Conservation (phyloP, 2,888 invertebrate genomes). For the Amitus sp. region DNA sequence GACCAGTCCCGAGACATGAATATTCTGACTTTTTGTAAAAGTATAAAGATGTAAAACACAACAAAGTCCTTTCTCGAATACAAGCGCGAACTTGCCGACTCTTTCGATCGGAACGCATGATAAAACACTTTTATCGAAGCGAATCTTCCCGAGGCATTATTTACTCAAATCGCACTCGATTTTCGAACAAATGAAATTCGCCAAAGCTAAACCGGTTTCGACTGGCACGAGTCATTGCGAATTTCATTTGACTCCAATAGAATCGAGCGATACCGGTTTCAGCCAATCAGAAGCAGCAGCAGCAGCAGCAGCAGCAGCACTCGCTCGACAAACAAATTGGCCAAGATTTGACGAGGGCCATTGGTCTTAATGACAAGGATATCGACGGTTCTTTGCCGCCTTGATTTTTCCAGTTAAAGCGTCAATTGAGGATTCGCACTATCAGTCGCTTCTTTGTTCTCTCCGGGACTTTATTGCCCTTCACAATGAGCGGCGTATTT, state of each 20-base stretch:
- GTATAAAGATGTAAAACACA: neutral
- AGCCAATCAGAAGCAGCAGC: neutral
- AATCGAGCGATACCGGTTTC: neutral
- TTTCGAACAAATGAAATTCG: too few species aligned
- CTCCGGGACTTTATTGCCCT: constrained; percentile 36
- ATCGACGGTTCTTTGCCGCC: constrained; percentile 26
- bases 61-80: too few species aligned
- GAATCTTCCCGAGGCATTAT: neutral
- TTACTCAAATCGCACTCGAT: too few species aligned
- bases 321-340: neutral
- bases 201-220: neutral
- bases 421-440: constrained; percentile 37
- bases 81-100: too few species aligned
- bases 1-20: too few species aligned
- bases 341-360: neutral
- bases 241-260: too few species aligned
- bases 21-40: neutral
- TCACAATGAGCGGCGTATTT: constrained; percentile 25
- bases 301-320: neutral
- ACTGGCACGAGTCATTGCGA: neutral
- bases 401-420: constrained; percentile 31
- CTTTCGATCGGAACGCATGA: neutral
- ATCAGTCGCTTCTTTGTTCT: constrained; percentile 39
- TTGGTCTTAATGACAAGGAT: constrained; percentile 2
- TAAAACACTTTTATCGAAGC: neutral